phyloP scores from a whole-genome alignment of 2,113 vertebrate species.

The Hippopotamus amphibius region DNA sequence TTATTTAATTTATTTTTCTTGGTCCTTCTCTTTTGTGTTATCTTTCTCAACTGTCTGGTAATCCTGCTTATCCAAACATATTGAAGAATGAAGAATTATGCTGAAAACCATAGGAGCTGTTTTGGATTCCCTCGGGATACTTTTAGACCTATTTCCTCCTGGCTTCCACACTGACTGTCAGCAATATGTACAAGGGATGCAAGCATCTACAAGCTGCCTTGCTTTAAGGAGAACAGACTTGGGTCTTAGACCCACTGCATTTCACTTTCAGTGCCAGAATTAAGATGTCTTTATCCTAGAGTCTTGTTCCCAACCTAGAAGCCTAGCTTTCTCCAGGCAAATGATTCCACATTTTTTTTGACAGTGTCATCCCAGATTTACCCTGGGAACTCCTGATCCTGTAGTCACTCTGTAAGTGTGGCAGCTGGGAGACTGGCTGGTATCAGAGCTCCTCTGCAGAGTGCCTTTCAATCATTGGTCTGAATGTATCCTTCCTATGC shows the following conservation, averaged over 20 bases:
- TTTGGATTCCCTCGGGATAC: not conserved
- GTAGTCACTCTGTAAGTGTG: not conserved
- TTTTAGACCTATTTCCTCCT: not conserved
- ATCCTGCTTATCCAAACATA: not conserved
- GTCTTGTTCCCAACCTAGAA: not conserved
- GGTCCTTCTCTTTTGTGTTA: not conserved
- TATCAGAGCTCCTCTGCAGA: not conserved
- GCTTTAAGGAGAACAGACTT: not conserved
- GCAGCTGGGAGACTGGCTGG: no score
- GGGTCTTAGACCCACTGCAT: not conserved
- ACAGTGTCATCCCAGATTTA: not conserved
- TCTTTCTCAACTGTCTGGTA: not conserved
- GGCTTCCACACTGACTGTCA: not conserved
- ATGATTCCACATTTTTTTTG: not conserved
- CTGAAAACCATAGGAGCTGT: not conserved
- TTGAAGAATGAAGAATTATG: not conserved
- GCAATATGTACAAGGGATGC: not conserved
- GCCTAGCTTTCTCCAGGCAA: not conserved
- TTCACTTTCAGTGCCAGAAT: not conserved
- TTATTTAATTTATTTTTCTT: not conserved
- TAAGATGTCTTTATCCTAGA: not conserved
- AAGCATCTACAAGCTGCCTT: not conserved
- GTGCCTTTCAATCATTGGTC: not conserved
- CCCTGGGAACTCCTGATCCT: not conserved
- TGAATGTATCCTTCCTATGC: not conserved